These are phyloP conservation scores for Prorops nasuta DNA, from an alignment of 1,140 invertebrate genomes.

Conservation along the genomic window DNA sequence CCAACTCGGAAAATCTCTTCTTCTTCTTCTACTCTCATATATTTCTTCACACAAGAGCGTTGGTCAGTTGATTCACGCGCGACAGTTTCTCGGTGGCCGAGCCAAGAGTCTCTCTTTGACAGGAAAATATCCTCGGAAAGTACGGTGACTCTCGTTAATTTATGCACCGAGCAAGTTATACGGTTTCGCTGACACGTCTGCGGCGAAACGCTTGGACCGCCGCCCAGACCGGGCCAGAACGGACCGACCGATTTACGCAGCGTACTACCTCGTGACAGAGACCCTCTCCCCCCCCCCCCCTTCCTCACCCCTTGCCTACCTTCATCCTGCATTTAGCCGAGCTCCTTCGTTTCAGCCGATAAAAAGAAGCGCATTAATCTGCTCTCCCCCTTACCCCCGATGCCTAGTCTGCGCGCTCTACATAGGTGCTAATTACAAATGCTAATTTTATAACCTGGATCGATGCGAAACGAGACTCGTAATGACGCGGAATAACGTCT, in stretches of 20 bases:
- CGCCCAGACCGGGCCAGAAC: slow-evolving; percentile 51
- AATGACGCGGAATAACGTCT: not conserved
- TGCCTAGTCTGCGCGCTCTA: slow-evolving; percentile 18
- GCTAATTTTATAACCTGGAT: not conserved
- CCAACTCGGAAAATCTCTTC: no score
- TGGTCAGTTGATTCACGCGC: no score
- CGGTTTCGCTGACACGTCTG: slow-evolving; percentile 44
- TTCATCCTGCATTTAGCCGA: no score
- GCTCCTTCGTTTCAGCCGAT: no score
- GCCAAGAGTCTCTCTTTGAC: no score
- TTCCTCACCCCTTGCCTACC: not conserved
- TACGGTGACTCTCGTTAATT: no score
- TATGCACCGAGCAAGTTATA: no score
- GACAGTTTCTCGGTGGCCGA: no score
- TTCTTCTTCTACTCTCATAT: no score
- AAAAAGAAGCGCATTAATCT: no score
- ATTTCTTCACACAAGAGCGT: no score
- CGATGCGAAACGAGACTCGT: not conserved
- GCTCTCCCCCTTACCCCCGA: slow-evolving; percentile 10
- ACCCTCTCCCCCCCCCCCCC: slow-evolving; percentile 18
- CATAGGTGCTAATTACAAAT: not conserved
- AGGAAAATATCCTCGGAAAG: no score
- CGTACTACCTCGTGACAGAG: slow-evolving; percentile 24
- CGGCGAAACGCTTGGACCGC: slow-evolving; percentile 45
- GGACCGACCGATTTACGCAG: slow-evolving; percentile 19